Conservation (phyloP, 2,113 vertebrate genomes). For the Antidorcas marsupialis region DNA sequence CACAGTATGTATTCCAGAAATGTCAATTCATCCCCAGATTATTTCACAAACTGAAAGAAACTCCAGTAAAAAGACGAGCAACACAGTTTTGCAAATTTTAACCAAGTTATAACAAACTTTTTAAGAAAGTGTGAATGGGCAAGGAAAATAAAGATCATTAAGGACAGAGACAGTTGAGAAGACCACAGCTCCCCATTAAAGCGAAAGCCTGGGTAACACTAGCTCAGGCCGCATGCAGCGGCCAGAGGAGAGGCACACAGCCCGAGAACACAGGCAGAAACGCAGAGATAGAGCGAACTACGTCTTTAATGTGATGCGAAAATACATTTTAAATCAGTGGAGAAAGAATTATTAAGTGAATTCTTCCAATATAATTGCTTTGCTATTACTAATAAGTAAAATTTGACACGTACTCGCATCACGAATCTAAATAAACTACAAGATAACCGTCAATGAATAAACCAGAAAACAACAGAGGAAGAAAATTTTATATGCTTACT, state of each 20-base stretch:
- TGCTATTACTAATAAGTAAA: not conserved
- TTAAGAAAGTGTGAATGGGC: not conserved
- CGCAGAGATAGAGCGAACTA: not conserved
- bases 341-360: not conserved
- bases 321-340: not conserved
- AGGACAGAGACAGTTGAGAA: not conserved
- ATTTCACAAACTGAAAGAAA: not conserved
- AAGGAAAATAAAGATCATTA: not conserved
- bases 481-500: not conserved
- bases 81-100: not conserved
- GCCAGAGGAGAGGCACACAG: no score
- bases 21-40: not conserved
- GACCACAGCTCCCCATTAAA: rapidly evolving
- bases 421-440: not conserved
- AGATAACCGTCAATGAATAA: not conserved
- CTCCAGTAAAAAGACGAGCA: not conserved
- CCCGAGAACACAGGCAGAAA: rapidly evolving
- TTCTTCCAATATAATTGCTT: not conserved
- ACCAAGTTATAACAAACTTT: not conserved
- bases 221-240: rapidly evolving
- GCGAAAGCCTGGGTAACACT: rapidly evolving
- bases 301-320: not conserved
- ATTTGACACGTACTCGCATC: not conserved
- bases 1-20: not conserved
- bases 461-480: not conserved